Base-by-base conservation (phyloP, 2,888 invertebrate species). In the Cataglyphis altisquamis region DNA sequence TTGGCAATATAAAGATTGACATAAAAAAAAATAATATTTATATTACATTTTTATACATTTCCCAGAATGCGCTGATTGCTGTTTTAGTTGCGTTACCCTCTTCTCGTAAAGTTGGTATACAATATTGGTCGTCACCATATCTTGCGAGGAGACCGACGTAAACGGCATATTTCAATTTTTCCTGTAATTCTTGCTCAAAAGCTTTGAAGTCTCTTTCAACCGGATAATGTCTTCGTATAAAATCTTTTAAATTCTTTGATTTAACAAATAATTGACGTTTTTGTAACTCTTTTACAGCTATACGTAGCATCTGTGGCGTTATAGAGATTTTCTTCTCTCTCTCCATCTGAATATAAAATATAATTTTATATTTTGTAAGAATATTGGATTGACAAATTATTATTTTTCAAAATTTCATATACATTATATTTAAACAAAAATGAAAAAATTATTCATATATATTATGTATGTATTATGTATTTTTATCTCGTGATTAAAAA, bases 161-260 rank as follows among this genome's bases (percentile, higher is more conserved):
- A 4, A 93, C 92, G 9, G 94, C 93, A 77, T 89, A 90, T 8
- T 89, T 86, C 9, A 92, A 87, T 64, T 91, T 91, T 25, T 90
- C 87, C 0, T 66, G 52, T 29, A 94, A 81, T 85, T 94, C 92
- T 18, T 75, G 68, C 62, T 84, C 87, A 10, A 93, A 83, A 32
- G 39, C 25, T 36, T 82, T 55, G 18, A 83, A n/a, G 84, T 92
- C 80, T 18, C 45, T 87, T 63, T 91, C 84, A 64, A 93, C 89
- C 6, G 94, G 93, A 80, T 90, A 91, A 68, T 67, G 70, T 41
- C 63, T 82, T 72, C 82, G 87, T 72, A 94, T 86, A 83, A 93
- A 84, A 67, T 87, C 60, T n/a, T 85, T 83, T 52, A 94, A 92
- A 68, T 92, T 52, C n/a, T 75, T 41, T 10, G 86, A 84, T 63